Base-by-base conservation (phyloP, 2,888 invertebrate species). In the Ophioninae sp. region DNA sequence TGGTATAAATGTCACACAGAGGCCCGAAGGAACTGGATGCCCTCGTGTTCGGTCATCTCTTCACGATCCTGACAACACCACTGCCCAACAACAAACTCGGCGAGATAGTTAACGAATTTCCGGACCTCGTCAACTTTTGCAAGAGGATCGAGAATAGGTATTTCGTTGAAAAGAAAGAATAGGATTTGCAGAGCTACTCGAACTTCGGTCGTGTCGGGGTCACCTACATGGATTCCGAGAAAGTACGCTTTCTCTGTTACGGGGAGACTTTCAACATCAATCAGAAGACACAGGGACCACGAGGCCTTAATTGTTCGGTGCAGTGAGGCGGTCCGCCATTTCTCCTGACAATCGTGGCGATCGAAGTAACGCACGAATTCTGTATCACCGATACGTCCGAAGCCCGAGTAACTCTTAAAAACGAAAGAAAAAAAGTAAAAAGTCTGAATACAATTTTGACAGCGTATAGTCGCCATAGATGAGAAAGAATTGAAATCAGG, bases 1-100 rank as follows among this genome's bases (percentile, higher is more conserved):
- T 41, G 2, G 6, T 9, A 9, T 67, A 9, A n/a, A 30, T 56
- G 81, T 78, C 86, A 22, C 51, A 51, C 83, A 89, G 87, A 94
- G 97, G 97, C 76, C 98, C 99, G 0, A 98, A 98, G 44, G 99
- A 99, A 93, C 94, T 99, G 85, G 99, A 99, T 93, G 99, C 99
- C 1, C 93, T 99, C 56, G 97, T 98, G 0, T 99, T 99, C 94
- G 99, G 99, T 0, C 99, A 99, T 93, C 95, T 99, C n/a, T 99
- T 97, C 93, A 97, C 98, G 0, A 96, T 99, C 87, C 94, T 99
- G 82, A 99, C 99, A 8, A 98, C 98, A 6, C 95, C 96, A 2
- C 94, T 99, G 61, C 98, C 98, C 0, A 84, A 79, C 74, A 96
- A 96, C 90, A 95, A 95, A 85, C 94, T 99, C 73, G 97, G 97